Percentiles rank a stretch among this genome's conserved stretches.
These are phyloP conservation scores for Etheostoma nigrum DNA, from an alignment of 2,797 vertebrate species.

Conservation along the genomic window DNA sequence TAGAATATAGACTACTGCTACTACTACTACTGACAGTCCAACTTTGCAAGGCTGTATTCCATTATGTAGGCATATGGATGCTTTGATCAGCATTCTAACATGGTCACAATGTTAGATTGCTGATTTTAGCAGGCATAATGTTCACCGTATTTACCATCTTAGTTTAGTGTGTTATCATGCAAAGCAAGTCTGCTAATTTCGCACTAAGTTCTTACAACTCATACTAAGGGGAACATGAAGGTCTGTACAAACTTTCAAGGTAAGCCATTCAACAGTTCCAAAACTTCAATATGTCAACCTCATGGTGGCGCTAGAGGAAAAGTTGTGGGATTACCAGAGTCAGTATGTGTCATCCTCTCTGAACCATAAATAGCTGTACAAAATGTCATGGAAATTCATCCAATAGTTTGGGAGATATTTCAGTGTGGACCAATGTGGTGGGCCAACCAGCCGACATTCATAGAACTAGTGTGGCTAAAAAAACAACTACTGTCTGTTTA, in stretches of 20 bases:
- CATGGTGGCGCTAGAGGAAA: neutral
- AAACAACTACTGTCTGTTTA: constrained; percentile 30
- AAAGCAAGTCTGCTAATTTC: neutral
- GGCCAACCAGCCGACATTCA: constrained; percentile 4
- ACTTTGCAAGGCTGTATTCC: neutral
- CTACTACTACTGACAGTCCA: constrained; percentile 1
- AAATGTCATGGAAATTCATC: constrained; percentile 1
- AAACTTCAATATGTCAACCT: neutral
- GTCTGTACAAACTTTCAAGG: neutral
- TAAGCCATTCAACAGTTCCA: neutral
- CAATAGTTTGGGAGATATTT: constrained; percentile 7
- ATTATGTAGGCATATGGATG: neutral
- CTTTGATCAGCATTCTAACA: neutral
- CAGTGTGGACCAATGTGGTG: neutral
- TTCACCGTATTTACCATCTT: neutral
- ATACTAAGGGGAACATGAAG: too few relatives aligned
- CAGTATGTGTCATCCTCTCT: neutral
- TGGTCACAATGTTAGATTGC: neutral
- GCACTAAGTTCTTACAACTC: too few relatives aligned
- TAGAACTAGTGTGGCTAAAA: constrained; percentile 11
- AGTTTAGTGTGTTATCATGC: neutral
- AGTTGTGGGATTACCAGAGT: neutral
- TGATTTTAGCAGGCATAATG: neutral
- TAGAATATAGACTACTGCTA: too few relatives aligned
- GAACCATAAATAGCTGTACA: neutral